Evolutionary conservation across 2,888 invertebrate genomes (phyloP), one percentile per base, ranked within the genome.

Genomic region (Amblyjoppa proteus): DNA sequence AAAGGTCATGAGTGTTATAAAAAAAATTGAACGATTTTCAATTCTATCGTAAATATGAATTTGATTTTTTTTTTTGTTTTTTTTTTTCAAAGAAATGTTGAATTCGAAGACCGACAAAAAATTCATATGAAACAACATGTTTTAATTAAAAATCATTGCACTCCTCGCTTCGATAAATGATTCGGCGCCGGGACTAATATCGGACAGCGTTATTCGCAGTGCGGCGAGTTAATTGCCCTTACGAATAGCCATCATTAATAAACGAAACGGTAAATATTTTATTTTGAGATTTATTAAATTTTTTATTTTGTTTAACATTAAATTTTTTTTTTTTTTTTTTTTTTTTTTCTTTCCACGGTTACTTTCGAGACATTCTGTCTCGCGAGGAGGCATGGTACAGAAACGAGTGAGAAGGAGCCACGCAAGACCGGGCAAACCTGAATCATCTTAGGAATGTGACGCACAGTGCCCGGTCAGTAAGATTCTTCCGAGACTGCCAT

Each of bases 401-500:
- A 83, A 51, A 73, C 31, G 64, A 66, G 56, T 25, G 61, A 64
- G 76, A 74, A 70, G 74, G 61, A 34, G 79, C 75, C 75, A 70
- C 61, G 56, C 79, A 31, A 80, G 76, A 79, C 85, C 87, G 81
- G 84, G 83, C 87, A 88, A 88, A 86, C 87, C 83, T 88, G 89
- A 89, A 88, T 90, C 89, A 90, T 91, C 88, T 83, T 73, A 87
- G 87, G 91, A 91, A 90, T 90, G 90, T 89, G 87, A 87, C 87
- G 89, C 87, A 87, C 83, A 87, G 76, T 78, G 88, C 87, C 86
- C 88, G 68, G 68, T 41, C 38, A 38, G 38, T 68, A 68, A 75
- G 64, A 75, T 61, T 68, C 68, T 31, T 75, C 20, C 49, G 75
- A 45, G 75, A 75, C 73, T 83, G 79, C 56, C 71, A 66, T 79